Evolutionary conservation across 2,797 vertebrate genomes (phyloP).

Genomic region (Gorsachius magnificus): DNA sequence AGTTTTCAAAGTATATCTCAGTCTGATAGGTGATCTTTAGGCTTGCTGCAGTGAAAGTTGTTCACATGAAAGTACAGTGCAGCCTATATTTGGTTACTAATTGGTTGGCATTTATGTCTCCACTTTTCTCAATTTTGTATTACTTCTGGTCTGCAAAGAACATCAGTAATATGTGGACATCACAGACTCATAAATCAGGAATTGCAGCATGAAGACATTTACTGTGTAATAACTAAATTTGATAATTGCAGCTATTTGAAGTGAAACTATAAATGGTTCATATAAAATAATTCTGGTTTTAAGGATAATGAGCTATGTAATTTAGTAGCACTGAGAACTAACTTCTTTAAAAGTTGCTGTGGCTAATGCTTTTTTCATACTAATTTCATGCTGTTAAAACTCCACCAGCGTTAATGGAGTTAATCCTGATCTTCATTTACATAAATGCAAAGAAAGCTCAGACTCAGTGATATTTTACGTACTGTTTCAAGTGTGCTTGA

Average conservation of each 20-base stretch:
- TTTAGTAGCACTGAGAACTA: background rate
- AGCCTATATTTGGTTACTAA: background rate
- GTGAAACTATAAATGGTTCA: background rate
- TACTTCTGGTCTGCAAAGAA: background rate
- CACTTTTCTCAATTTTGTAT: background rate
- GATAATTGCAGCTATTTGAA: slow-evolving; percentile 19
- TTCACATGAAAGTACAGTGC: background rate
- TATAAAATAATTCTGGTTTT: slow-evolving; percentile 1
- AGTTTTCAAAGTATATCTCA: background rate
- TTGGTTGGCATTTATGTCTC: background rate
- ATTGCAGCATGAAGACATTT: background rate
- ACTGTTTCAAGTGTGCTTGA: background rate
- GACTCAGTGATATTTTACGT: background rate
- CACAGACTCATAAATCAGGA: background rate
- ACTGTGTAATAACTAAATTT: background rate
- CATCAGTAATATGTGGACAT: background rate
- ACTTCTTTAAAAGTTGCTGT: slow-evolving; percentile 13
- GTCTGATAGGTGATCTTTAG: background rate
- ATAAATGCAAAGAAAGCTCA: background rate
- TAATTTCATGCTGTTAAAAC: slow-evolving; percentile 36
- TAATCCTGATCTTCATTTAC: slow-evolving; percentile 32
- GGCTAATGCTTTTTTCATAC: slow-evolving; percentile 25
- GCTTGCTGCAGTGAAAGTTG: background rate
- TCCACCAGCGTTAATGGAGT: slow-evolving; percentile 19
- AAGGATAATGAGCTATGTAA: slow-evolving; percentile 12